Percentiles rank a stretch among this genome's conserved stretches.
Conservation (phyloP, 2,888 invertebrate genomes). For the Xestia xanthographa region DNA sequence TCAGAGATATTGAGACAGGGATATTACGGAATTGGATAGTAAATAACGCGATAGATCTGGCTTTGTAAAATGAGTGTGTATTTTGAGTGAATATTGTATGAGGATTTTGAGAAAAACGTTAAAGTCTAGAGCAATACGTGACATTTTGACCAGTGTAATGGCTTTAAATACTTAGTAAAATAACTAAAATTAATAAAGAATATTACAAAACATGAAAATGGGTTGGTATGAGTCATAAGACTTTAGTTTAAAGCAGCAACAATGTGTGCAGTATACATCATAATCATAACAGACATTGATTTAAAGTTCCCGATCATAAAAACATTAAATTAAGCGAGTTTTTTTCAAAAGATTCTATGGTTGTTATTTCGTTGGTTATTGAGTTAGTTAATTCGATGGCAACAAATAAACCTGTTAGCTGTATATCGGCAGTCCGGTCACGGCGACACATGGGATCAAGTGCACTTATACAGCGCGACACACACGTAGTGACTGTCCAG, state of each 20-base stretch:
- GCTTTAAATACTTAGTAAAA: neutral
- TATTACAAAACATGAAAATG: neutral
- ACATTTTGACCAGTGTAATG: neutral
- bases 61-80: neutral
- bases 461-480: conserved; percentile 76
- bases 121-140: neutral
- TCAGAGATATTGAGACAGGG: conserved; percentile 23
- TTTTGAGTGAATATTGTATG: neutral
- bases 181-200: neutral
- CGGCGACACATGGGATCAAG: conserved; percentile 86
- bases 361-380: conserved; percentile 39
- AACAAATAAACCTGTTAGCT: conserved; percentile 88
- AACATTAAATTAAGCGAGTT: neutral
- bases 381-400: conserved; percentile 69
- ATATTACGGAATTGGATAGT: conserved; percentile 26
- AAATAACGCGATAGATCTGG: neutral
- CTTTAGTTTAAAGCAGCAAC: neutral
- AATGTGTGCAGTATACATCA: neutral
- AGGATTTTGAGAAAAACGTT: neutral
- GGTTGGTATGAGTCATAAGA: too few relatives aligned
- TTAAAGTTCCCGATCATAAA: too few relatives aligned
- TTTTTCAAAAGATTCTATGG: neutral
- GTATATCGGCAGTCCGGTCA: conserved; percentile 86
- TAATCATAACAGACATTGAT: neutral
- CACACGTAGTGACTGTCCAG: conserved; percentile 67